Percentiles rank a stretch among this genome's conserved stretches.
These are phyloP conservation scores for Trachelus tabidus DNA, from an alignment of 2,888 invertebrate species.

Conservation along the genomic window DNA sequence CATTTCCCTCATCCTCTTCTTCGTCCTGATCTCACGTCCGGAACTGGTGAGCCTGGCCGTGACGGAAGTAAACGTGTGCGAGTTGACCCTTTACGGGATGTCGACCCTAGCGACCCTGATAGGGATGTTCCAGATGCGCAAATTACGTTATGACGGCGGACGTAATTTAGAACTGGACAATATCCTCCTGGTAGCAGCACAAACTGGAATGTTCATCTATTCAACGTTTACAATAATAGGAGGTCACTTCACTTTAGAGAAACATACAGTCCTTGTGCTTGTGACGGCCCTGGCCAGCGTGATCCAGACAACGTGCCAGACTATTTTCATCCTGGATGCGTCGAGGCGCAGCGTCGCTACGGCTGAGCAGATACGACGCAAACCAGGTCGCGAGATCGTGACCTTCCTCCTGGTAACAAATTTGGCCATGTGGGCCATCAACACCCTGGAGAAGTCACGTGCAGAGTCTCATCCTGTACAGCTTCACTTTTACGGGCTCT, in stretches of 20 bases:
- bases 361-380: constrained; percentile 83
- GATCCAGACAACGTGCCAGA: constrained; percentile 89
- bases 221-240: constrained; percentile 94
- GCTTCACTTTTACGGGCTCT: constrained; percentile 89
- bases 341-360: constrained; percentile 86
- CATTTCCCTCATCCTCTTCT: constrained; percentile 90
- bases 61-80: constrained; percentile 90
- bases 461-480: constrained; percentile 94
- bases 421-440: constrained; percentile 94
- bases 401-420: constrained; percentile 92
- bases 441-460: constrained; percentile 89
- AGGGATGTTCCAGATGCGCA: constrained; percentile 89
- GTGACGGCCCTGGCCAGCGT: constrained; percentile 87
- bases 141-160: constrained; percentile 85
- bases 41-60: constrained; percentile 86
- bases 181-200: constrained; percentile 90
- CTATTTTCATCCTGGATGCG: constrained; percentile 91
- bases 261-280: constrained; percentile 83
- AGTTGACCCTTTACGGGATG: constrained; percentile 86
- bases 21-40: constrained; percentile 85
- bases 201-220: constrained; percentile 94
- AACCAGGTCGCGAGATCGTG: constrained; percentile 93
- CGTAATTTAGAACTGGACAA: constrained; percentile 89
- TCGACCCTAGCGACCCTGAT: constrained; percentile 87
- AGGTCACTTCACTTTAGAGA: constrained; percentile 86